Evolutionary conservation across 1,140 invertebrate species (phyloP).

Genomic region (Drepana arcuata): DNA sequence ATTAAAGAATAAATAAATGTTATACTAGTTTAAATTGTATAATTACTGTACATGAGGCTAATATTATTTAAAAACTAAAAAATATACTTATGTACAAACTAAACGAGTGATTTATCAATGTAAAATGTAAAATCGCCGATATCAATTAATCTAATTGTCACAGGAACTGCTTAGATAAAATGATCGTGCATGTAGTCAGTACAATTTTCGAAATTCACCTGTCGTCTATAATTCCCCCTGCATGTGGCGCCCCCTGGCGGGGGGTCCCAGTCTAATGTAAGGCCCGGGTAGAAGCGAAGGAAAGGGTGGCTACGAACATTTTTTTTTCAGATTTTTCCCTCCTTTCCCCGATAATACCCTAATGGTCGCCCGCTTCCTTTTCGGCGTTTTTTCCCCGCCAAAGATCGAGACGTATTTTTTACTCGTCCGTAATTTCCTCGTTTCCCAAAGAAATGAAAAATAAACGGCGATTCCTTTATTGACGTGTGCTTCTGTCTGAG

Average conservation of each 20-base stretch:
- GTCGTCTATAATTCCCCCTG: slow-evolving; percentile 57
- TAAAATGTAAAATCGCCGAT: too few relatives aligned
- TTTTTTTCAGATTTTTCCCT: slow-evolving; percentile 66
- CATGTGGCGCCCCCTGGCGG: slow-evolving; percentile 45
- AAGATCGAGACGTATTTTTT: slow-evolving; percentile 70
- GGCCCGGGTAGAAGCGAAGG: slow-evolving; percentile 52
- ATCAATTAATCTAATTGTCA: too few relatives aligned
- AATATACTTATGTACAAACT: too few relatives aligned
- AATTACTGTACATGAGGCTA: too few relatives aligned
- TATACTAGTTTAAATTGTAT: too few relatives aligned
- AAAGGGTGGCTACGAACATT: slow-evolving; percentile 64
- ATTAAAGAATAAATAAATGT: too few relatives aligned
- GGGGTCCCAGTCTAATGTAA: slow-evolving; percentile 60
- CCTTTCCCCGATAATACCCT: slow-evolving; percentile 68
- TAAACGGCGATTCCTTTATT: slow-evolving; percentile 47
- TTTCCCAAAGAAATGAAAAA: slow-evolving; percentile 59
- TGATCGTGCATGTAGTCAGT: too few relatives aligned
- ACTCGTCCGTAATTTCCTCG: slow-evolving; percentile 60
- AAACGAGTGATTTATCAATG: too few relatives aligned
- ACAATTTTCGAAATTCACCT: slow-evolving; percentile 70
- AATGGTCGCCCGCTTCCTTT: slow-evolving; percentile 69
- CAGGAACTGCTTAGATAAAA: too few relatives aligned
- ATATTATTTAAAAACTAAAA: too few relatives aligned
- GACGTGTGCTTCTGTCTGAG: slow-evolving; percentile 38
- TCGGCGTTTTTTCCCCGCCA: slow-evolving; percentile 57